Evolutionary conservation across 2,888 invertebrate species (phyloP), one percentile per base, ranked within the genome.

Genomic region (Rotaria socialis): DNA sequence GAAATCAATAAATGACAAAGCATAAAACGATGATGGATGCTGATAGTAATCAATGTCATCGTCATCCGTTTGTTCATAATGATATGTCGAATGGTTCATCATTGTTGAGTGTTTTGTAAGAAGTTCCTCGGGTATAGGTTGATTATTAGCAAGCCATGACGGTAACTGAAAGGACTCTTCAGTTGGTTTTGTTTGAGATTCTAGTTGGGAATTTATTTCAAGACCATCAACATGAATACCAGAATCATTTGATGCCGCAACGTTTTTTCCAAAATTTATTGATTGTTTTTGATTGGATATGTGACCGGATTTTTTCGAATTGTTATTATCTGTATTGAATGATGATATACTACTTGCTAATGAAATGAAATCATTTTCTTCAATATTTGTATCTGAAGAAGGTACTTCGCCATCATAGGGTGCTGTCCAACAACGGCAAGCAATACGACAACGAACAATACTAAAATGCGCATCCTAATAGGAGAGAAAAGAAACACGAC

Each of bases 371-470:
- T 43, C 80, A 2, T 11, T 47, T n/a, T 80, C 80, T n/a, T 41
- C 80, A 6, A 80, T n/a, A 43, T 47, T 6, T 2, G 80, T 22
- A 47, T 80, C 80, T 0, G 80, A 5, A 43, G 80, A 80, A 5
- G 80, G 80, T 47, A 10, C 47, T 47, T 80, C 80, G n/a, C 80
- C 47, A 47, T 80, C 80, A 47, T 80, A 80, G 0, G 80, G 80
- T 47, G 47, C 80, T 47, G 80, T n/a, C 80, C 80, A 80, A 47
- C 47, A n/a, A 24, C 80, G 80, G n/a, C 80, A 80, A 47, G 80
- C 80, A 80, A 80, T 14, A 10, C 80, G 80, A 47, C 47, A 47
- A 47, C 80, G 80, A 11, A 47, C 43, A 0, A 80, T 80, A n/a
- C 41, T 47, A 24, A 80, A 80, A 80, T 80, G 80, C 1, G 80